phyloP scores from a whole-genome alignment of 2,113 vertebrate genomes.

The Notarius lentiginosus region DNA sequence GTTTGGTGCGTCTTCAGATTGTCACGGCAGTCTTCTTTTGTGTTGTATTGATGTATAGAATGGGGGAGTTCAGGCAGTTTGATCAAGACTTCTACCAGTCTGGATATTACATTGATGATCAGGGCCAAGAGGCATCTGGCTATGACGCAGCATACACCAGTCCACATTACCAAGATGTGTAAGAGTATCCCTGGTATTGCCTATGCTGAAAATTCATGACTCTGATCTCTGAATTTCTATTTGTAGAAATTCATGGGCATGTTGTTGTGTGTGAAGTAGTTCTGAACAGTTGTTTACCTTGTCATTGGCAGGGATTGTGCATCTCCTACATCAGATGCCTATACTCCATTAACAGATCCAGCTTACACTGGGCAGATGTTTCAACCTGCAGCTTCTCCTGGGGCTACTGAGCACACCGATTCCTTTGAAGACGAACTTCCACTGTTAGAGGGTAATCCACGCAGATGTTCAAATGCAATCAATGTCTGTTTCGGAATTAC shows the following conservation, averaged over 20 bases:
- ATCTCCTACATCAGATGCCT: slow-evolving; percentile 9
- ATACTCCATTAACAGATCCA: slow-evolving; percentile 42
- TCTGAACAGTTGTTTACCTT: neutral
- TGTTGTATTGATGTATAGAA: slow-evolving; percentile 61
- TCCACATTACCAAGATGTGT: slow-evolving; percentile 54
- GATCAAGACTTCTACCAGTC: slow-evolving; percentile 85
- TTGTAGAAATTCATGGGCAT: neutral
- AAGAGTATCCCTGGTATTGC: slow-evolving; percentile 32
- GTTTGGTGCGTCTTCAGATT: neutral
- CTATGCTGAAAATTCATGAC: neutral
- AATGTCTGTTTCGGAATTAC: neutral
- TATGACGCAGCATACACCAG: slow-evolving; percentile 41
- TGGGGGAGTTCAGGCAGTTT: slow-evolving; percentile 78
- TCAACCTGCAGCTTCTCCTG: slow-evolving; percentile 61
- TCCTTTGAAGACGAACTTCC: slow-evolving; percentile 81
- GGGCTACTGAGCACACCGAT: slow-evolving; percentile 56
- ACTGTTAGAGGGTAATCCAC: slow-evolving; percentile 79
- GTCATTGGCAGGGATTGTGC: slow-evolving; percentile 34
- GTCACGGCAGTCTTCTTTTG: neutral
- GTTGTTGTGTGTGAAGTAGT: neutral
- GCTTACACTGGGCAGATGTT: slow-evolving; percentile 70
- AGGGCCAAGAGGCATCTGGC: slow-evolving; percentile 62
- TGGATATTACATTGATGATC: slow-evolving; percentile 78
- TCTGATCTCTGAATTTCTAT: neutral
- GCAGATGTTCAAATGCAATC: neutral